Conservation (phyloP, 2,888 invertebrate genomes). For the Perizoma affinitatum region DNA sequence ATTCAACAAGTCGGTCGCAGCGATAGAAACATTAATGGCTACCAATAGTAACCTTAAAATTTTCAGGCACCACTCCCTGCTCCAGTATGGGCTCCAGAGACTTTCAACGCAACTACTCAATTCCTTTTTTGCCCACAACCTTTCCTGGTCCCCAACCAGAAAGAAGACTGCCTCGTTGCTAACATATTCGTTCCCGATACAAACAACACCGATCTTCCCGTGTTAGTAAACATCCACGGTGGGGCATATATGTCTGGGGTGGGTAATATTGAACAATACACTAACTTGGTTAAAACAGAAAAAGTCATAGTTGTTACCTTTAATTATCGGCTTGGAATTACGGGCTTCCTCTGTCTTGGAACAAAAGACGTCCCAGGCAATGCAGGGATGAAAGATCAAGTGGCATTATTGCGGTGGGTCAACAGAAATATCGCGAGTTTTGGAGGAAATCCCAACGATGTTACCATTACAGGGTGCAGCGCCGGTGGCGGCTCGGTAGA, state of each 20-base stretch:
- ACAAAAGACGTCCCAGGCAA: conserved; percentile 41
- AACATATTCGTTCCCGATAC: too few relatives aligned
- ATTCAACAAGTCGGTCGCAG: too few relatives aligned
- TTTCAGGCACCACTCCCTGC: conserved; percentile 29
- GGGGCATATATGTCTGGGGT: conserved; percentile 31
- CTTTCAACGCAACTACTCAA: conserved; percentile 13
- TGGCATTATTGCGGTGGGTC: conserved; percentile 36
- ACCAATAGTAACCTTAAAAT: background rate
- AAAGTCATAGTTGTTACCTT: conserved; percentile 36
- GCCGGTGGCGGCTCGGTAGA: conserved; percentile 32
- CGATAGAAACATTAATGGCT: too few relatives aligned
- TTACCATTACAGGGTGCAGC: conserved; percentile 33
- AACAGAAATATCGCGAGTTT: conserved; percentile 3
- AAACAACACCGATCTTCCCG: too few relatives aligned
- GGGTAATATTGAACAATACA: conserved; percentile 13
- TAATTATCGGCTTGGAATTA: conserved; percentile 38
- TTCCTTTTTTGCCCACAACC: conserved; percentile 19
- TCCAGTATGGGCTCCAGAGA: conserved; percentile 20
- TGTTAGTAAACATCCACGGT: too few relatives aligned
- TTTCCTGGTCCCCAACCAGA: conserved; percentile 4
- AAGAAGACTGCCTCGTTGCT: conserved; percentile 30
- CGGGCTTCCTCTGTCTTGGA: conserved; percentile 41
- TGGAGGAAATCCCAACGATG: conserved; percentile 36
- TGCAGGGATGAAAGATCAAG: conserved; percentile 39
- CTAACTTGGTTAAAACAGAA: conserved; percentile 20